Evolutionary conservation across 1,140 invertebrate species (phyloP).

Genomic region (Pomacea maculata): DNA sequence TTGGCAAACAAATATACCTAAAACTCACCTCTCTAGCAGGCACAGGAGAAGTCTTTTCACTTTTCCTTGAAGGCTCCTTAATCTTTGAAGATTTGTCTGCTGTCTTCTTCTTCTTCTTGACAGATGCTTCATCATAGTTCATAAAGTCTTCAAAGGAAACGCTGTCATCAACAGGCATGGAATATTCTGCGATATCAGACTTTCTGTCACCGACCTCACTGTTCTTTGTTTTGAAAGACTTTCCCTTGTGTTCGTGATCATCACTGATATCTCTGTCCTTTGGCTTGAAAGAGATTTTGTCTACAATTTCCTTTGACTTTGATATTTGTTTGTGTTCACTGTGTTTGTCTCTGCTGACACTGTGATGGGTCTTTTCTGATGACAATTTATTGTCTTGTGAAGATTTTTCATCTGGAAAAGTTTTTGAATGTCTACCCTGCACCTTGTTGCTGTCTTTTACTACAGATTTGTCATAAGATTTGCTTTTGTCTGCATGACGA

Average conservation of each 20-base stretch:
- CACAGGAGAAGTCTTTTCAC: background rate
- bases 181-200: background rate
- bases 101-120: constrained; percentile 25
- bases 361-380: too few relatives aligned
- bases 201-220: constrained; percentile 2
- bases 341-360: too few relatives aligned
- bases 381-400: too few relatives aligned
- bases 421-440: too few relatives aligned
- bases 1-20: too few relatives aligned
- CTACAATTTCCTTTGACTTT: too few relatives aligned
- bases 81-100: background rate
- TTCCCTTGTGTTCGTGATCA: background rate
- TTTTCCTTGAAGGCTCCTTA: background rate
- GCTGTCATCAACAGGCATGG: constrained; percentile 19
- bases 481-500: too few relatives aligned
- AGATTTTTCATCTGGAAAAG: too few relatives aligned
- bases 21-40: too few relatives aligned
- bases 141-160: constrained; percentile 52
- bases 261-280: background rate
- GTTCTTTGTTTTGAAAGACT: background rate
- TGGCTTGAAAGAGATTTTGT: background rate
- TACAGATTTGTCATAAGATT: too few relatives aligned
- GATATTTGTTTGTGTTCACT: too few relatives aligned
- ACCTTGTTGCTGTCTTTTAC: too few relatives aligned
- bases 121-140: constrained; percentile 29